A percentile compares a stretch with the other conserved stretches of the same genome.
Evolutionary conservation across 2,113 vertebrate species (phyloP).

Genomic region (Prunella himalayana): DNA sequence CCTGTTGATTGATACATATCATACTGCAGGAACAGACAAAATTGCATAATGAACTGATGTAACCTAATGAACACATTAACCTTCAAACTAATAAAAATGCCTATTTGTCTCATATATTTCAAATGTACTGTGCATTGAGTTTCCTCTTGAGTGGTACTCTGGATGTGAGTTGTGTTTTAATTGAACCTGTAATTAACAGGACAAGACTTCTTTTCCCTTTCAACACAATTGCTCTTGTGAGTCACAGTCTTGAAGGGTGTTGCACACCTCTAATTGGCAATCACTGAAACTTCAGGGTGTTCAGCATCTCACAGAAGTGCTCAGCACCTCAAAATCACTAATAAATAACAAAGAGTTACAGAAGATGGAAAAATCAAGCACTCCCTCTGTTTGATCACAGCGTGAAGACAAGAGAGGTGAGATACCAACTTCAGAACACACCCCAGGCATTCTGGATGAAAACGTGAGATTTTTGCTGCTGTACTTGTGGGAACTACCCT

Average conservation of each 20-base stretch:
- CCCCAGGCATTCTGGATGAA: background rate
- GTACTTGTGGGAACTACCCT: background rate
- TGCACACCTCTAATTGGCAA: background rate
- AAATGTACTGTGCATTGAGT: background rate
- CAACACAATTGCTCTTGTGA: background rate
- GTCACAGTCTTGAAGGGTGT: background rate
- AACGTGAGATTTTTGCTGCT: background rate
- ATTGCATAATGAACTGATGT: background rate
- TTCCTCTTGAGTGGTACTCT: background rate
- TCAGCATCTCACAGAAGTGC: background rate
- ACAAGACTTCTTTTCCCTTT: background rate
- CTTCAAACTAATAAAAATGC: background rate
- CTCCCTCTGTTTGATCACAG: background rate
- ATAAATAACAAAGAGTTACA: background rate
- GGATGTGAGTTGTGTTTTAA: background rate
- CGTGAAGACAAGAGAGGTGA: rapidly evolving
- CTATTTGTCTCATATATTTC: background rate
- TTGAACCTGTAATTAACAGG: background rate
- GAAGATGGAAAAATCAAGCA: background rate
- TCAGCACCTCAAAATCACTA: background rate
- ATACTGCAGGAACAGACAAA: too few species aligned
- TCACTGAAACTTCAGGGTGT: background rate
- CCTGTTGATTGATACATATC: background rate
- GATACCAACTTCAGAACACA: background rate
- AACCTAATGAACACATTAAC: background rate